Percentiles rank a stretch among this genome's conserved stretches.
phyloP scores from a whole-genome alignment of 2,888 invertebrate genomes.

The Drosophila ezoana region DNA sequence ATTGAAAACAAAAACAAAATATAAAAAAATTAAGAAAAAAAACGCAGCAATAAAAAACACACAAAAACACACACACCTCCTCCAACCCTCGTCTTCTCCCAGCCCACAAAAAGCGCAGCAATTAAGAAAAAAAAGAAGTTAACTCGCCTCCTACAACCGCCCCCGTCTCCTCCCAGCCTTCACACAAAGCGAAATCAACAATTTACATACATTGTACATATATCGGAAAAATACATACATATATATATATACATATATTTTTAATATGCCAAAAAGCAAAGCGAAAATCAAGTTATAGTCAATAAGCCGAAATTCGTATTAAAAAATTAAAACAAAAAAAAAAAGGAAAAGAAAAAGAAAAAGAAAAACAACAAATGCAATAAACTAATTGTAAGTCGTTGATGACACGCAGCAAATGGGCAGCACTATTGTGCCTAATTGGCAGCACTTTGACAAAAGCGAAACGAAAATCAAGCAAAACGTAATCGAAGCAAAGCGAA shows the following conservation, averaged over 20 bases:
- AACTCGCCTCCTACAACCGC: slow-evolving; percentile 23
- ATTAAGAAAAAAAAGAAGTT: slow-evolving; percentile 29
- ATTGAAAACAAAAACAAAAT: slow-evolving; percentile 40
- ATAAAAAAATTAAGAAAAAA: slow-evolving; percentile 15
- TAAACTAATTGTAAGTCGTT: slow-evolving; percentile 62
- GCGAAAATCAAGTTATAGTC: slow-evolving; percentile 48
- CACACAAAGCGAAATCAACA: slow-evolving; percentile 11
- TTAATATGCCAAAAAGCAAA: slow-evolving; percentile 66
- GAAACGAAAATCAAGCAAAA: background rate
- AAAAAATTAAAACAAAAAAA: slow-evolving; percentile 9
- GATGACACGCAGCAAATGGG: slow-evolving; percentile 33
- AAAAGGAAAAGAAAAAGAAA: background rate
- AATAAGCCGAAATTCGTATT: slow-evolving; percentile 29
- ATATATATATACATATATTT: slow-evolving; percentile 56
- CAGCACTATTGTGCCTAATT: slow-evolving; percentile 30
- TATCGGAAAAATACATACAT: slow-evolving; percentile 32
- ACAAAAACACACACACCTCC: too few species aligned
- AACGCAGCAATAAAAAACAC: slow-evolving; percentile 19
- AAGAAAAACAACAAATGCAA: slow-evolving; percentile 37
- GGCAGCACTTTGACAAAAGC: slow-evolving; percentile 21
- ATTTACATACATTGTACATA: slow-evolving; percentile 53
- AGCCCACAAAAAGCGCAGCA: background rate
- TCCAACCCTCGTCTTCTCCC: too few species aligned
- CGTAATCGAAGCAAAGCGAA: slow-evolving; percentile 9
- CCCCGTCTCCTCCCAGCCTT: background rate